Percentiles rank a stretch among this genome's conserved stretches.
phyloP scores from a whole-genome alignment of 2,797 vertebrate species.

The Allenopithecus nigroviridis region DNA sequence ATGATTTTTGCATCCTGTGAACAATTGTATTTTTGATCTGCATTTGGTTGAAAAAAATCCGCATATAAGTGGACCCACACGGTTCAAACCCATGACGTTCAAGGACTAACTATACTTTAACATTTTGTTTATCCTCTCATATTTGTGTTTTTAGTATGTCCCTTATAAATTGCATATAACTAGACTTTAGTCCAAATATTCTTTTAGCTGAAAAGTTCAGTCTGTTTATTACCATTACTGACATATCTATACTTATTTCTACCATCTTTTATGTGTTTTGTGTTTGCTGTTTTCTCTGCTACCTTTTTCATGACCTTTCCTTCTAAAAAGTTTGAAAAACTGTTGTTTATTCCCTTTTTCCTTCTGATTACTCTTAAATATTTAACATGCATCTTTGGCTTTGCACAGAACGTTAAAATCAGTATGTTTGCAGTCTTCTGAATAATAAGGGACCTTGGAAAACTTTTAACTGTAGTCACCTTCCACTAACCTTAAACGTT shows the following conservation, averaged over 20 bases:
- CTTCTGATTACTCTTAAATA: background rate
- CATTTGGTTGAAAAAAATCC: background rate
- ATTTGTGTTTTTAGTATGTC: conserved; percentile 7
- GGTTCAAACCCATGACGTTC: background rate
- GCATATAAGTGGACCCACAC: background rate
- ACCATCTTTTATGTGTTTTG: background rate
- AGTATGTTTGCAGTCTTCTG: background rate
- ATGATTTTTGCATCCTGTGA: background rate
- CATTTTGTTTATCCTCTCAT: background rate
- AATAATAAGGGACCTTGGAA: background rate
- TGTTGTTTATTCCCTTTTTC: background rate
- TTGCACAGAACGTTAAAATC: background rate
- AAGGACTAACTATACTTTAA: background rate
- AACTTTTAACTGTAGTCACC: background rate
- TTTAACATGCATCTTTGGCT: background rate
- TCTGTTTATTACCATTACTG: background rate
- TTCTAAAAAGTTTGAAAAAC: background rate
- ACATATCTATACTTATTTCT: background rate
- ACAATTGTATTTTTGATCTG: background rate
- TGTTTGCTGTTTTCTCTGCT: background rate
- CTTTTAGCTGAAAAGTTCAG: background rate
- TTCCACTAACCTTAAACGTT: background rate
- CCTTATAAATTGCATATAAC: background rate
- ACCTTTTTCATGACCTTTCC: background rate
- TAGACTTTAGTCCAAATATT: background rate